Conservation (phyloP, 2,113 vertebrate genomes). For the Poecile atricapillus region DNA sequence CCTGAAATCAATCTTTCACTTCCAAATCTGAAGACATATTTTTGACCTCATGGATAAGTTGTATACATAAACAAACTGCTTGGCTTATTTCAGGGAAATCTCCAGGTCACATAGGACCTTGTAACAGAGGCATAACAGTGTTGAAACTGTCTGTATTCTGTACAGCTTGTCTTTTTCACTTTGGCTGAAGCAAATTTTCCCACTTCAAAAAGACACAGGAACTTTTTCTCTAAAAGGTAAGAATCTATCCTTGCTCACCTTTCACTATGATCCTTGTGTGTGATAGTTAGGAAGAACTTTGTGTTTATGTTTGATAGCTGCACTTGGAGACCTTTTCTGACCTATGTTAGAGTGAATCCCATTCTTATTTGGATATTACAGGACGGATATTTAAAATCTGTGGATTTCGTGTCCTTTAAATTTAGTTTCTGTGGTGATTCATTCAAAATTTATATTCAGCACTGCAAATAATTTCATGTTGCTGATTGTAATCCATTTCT, state of each 20-base stretch:
- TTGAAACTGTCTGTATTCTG: not conserved
- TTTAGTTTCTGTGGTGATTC: not conserved
- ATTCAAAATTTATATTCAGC: not conserved
- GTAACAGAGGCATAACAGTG: not conserved
- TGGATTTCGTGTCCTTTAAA: not conserved
- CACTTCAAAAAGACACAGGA: not conserved
- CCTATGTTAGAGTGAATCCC: not conserved
- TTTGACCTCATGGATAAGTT: not conserved
- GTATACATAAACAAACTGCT: not conserved
- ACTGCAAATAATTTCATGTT: not conserved
- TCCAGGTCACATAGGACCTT: not conserved
- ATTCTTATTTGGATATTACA: not conserved
- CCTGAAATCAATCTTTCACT: not conserved
- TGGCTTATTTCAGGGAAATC: not conserved
- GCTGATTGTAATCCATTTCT: not conserved
- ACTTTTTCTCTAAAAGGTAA: not conserved
- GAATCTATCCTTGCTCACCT: fast-evolving
- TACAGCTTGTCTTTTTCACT: not conserved
- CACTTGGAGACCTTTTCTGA: not conserved
- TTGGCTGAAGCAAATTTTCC: not conserved
- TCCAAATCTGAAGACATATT: not conserved
- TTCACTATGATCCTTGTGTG: not conserved
- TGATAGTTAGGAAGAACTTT: not conserved
- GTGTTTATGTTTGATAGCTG: not conserved
- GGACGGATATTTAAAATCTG: not conserved